Evolutionary conservation across 2,888 invertebrate genomes (phyloP).

Genomic region (Spicauda simplicius): DNA sequence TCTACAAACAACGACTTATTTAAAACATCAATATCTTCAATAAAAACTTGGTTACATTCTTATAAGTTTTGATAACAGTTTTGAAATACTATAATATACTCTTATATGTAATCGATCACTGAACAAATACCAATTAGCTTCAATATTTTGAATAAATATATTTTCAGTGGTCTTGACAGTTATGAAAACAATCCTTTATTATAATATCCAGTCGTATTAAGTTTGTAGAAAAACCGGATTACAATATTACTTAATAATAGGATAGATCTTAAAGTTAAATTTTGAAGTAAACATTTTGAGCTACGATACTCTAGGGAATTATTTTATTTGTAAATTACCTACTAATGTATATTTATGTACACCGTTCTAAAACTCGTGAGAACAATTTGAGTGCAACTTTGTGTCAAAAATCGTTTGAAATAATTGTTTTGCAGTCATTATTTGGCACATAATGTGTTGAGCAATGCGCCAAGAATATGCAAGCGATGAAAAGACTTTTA

Average conservation of each 20-base stretch:
- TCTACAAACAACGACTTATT: constrained; percentile 10
- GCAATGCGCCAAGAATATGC: constrained; percentile 59
- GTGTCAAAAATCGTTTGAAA: constrained; percentile 37
- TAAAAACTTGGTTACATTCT: too few relatives aligned
- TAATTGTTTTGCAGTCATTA: constrained; percentile 46
- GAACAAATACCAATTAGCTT: too few relatives aligned
- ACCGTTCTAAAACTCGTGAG: constrained; percentile 74
- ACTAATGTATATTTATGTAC: constrained; percentile 77
- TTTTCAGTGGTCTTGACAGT: too few relatives aligned
- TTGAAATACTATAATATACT: too few relatives aligned
- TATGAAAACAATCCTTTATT: background rate
- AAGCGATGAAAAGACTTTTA: constrained; percentile 31
- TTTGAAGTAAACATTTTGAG: constrained; percentile 73
- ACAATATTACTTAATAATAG: constrained; percentile 57
- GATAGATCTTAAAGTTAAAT: constrained; percentile 68
- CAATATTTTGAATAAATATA: too few relatives aligned
- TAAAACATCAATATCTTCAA: background rate
- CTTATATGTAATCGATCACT: too few relatives aligned
- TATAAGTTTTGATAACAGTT: too few relatives aligned
- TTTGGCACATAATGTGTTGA: constrained; percentile 77
- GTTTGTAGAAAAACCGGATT: constrained; percentile 45
- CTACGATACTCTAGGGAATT: constrained; percentile 74
- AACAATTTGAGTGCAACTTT: constrained; percentile 46
- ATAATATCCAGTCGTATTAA: background rate
- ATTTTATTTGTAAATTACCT: constrained; percentile 49